Evolutionary conservation across 2,888 invertebrate genomes (phyloP).

Genomic region (Dilophus febrilis): DNA sequence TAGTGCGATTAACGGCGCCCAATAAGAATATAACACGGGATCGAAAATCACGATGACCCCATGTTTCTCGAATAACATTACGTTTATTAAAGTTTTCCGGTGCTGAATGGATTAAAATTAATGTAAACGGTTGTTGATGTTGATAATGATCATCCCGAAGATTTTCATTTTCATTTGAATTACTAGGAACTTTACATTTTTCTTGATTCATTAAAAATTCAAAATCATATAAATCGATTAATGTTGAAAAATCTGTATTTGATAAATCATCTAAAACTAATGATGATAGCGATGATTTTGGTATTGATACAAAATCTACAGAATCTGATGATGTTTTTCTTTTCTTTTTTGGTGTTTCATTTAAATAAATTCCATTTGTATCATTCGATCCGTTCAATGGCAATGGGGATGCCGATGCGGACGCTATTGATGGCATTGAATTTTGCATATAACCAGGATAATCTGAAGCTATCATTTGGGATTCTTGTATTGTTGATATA

Average conservation of each 20-base stretch:
- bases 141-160: constrained; percentile 23
- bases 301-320: constrained; percentile 9
- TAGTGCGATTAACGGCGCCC: constrained; percentile 33
- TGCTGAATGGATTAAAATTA: constrained; percentile 52
- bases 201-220: constrained; percentile 41
- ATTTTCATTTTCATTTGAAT: constrained; percentile 22
- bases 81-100: constrained; percentile 46
- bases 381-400: constrained; percentile 1
- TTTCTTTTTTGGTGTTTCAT: too few species aligned
- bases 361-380: too few species aligned
- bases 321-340: constrained; percentile 5
- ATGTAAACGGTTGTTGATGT: constrained; percentile 30
- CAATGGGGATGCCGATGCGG: background rate
- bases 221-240: constrained; percentile 44
- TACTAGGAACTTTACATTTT: constrained; percentile 32
- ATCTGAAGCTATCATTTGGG: constrained; percentile 15
- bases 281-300: constrained; percentile 5
- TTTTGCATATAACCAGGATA: constrained; percentile 2
- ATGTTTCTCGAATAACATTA: constrained; percentile 51
- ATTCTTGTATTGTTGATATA: constrained; percentile 25
- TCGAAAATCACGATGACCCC: constrained; percentile 41
- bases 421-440: background rate
- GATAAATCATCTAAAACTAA: constrained; percentile 10
- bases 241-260: constrained; percentile 21
- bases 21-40: constrained; percentile 49